Base-by-base conservation (phyloP, 2,113 vertebrate genomes). In the Formicarius rufipectus region DNA sequence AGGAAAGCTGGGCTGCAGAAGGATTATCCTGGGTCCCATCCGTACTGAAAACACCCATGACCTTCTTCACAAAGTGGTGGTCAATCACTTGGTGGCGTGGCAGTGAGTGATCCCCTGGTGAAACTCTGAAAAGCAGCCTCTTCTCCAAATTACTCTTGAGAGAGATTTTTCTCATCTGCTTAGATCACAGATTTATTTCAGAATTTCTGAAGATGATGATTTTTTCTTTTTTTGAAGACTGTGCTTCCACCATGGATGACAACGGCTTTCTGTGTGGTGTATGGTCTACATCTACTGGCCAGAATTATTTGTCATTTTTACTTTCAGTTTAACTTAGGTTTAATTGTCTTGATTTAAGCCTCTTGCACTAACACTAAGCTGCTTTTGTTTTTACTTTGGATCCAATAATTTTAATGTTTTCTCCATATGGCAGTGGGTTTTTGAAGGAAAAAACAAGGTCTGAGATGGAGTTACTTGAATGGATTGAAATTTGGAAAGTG, bases 351-450 rank as follows among this genome's bases (percentile, higher is more conserved):
- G 59, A 91, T 90, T 53, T 96, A 96, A 97, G 93, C 94, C 87
- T 95, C 91, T 97, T 97, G 94, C 9, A 18, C 45, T 74, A 87
- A 92, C 74, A 75, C 86, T 95, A 97, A 97, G 81, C 95, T 94
- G 94, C 95, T 97, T 97, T 96, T 95, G 89, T 91, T 97, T 96
- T 96, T 96, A 92, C 95, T 95, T 97, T 63, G 90, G 78, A 96
- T 91, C 74, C 90, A 96, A 96, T 96, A 96, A 94, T 96, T 96
- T 96, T 95, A 96, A 95, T 93, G 94, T 97, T 95, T 96, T 50
- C 59, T 87, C 96, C 96, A 95, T 96, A 96, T 97, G 96, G 86
- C 96, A 93, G 53, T 50, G 82, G 66, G 63, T 88, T 96, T 94
- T 94, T 1, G 3, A 91, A 82, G 55, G 39, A 35, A 95, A 91